Evolutionary conservation across 2,888 invertebrate genomes (phyloP).

Genomic region (Campaea margaritaria): DNA sequence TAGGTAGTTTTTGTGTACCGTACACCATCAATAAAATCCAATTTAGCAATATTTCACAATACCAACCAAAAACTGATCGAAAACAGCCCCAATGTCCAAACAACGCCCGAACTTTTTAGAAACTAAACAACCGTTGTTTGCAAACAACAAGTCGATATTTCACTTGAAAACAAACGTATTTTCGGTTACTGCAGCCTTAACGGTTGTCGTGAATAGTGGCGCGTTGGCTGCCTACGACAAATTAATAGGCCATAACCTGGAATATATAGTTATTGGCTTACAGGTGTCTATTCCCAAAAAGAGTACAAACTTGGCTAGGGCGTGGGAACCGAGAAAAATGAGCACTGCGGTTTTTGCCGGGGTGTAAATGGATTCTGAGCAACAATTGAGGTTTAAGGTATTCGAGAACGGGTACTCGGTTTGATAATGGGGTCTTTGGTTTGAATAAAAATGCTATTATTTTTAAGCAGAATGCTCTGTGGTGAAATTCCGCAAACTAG

Average conservation of each 20-base stretch:
- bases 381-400: slow-evolving; percentile 20
- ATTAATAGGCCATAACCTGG: slow-evolving; percentile 69
- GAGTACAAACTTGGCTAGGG: slow-evolving; percentile 21
- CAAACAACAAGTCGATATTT: slow-evolving; percentile 38
- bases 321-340: slow-evolving; percentile 18
- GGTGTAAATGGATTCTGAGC: slow-evolving; percentile 16
- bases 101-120: slow-evolving; percentile 28
- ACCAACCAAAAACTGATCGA: slow-evolving; percentile 17
- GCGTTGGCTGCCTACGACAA: slow-evolving; percentile 61
- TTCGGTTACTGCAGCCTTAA: slow-evolving; percentile 40
- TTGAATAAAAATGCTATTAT: neutral
- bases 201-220: slow-evolving; percentile 39
- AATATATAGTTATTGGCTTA: slow-evolving; percentile 65
- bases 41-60: neutral
- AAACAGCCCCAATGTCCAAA: slow-evolving; percentile 13
- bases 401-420: slow-evolving; percentile 11
- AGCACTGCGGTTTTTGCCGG: slow-evolving; percentile 21
- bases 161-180: slow-evolving; percentile 41
- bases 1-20: no score
- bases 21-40: slow-evolving; percentile 10
- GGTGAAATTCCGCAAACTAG: no score
- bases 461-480: no score
- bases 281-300: slow-evolving; percentile 46
- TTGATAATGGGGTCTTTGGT: slow-evolving; percentile 4
- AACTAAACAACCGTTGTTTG: slow-evolving; percentile 26